Base-by-base conservation (phyloP, 2,797 vertebrate species). In the Oryzias sinensis region DNA sequence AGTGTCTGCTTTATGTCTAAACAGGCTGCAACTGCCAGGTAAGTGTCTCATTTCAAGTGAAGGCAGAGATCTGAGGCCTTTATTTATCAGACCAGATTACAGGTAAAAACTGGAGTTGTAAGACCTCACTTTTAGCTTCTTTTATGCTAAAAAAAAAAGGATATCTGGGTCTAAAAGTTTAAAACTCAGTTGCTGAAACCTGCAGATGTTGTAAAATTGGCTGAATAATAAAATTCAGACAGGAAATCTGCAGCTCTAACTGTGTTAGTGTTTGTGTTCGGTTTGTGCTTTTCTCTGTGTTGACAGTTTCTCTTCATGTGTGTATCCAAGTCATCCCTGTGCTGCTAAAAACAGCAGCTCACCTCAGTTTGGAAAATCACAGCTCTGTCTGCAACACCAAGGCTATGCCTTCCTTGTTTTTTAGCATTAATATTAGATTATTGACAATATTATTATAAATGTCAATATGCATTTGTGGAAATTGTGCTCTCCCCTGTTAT, bases 1-100 rank as follows among this genome's bases (percentile, higher is more conserved):
- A 65, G 56, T 2, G 43, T 70, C 77, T 79, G 67, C 16, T 70
- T 56, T 22, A n/a, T 73, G 25, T 72, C 63, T n/a, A 8, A 60
- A 53, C 18, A 5, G 0, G 1, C n/a, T 9, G 41, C 15, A 15
- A 4, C 44, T 59, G 68, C 68, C 65, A 67, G 48, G 8, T 47
- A 53, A 55, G 45, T 53, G 60, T 68, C 25, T 52, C 45, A 43
- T 11, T 49, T 53, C 42, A 20, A 59, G 33, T 14, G 52, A 45
- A 46, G 43, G 43, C 25, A 58, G 22, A 54, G 9, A 2, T 40
- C 15, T 6, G 5, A 48, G 14, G 16, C 18, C 16, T 51, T 47
- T 46, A 60, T 29, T 57, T 56, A 43, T 14, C 4, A 27, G 18
- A 17, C 0, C 37, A 43, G 47, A 33, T 27, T 48, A 0, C 14